phyloP scores from a whole-genome alignment of 2,113 vertebrate genomes.

The Oryzias melastigma region DNA sequence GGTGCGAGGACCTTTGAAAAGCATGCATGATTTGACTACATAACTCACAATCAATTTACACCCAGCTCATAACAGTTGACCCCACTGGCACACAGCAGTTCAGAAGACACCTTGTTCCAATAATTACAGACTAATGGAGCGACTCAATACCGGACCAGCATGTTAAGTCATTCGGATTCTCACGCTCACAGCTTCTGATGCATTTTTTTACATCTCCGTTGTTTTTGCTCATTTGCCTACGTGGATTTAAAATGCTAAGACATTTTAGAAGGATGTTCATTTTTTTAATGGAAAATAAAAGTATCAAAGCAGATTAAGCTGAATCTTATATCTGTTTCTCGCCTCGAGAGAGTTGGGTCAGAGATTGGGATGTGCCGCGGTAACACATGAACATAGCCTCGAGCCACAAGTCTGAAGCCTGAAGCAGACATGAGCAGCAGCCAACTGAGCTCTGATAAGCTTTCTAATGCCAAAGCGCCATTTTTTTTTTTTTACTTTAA shows the following conservation, averaged over 20 bases:
- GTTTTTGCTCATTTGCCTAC: not conserved
- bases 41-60: conserved; percentile 17
- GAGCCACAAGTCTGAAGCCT: conserved; percentile 8
- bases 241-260: too few relatives aligned
- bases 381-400: conserved; percentile 1
- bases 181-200: not conserved
- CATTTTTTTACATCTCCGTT: not conserved
- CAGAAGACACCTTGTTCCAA: conserved; percentile 30
- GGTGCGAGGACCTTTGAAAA: conserved; percentile 22
- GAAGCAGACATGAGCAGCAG: not conserved
- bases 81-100: conserved; percentile 25
- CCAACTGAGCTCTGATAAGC: not conserved
- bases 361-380: not conserved
- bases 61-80: conserved; percentile 20
- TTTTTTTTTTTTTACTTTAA: not conserved
- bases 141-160: conserved; percentile 15
- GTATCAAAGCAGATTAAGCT: not conserved
- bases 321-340: conserved; percentile 1
- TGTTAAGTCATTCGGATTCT: conserved; percentile 2
- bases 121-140: conserved; percentile 35
- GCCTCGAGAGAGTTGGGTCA: not conserved
- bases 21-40: conserved; percentile 17
- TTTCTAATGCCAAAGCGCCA: not conserved
- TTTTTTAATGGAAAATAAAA: not conserved
- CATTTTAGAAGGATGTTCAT: not conserved